A percentile compares a stretch with the other conserved stretches of the same genome.
These are phyloP conservation scores for Lumbricus terrestris DNA, from an alignment of 2,888 invertebrate genomes.

Conservation along the genomic window DNA sequence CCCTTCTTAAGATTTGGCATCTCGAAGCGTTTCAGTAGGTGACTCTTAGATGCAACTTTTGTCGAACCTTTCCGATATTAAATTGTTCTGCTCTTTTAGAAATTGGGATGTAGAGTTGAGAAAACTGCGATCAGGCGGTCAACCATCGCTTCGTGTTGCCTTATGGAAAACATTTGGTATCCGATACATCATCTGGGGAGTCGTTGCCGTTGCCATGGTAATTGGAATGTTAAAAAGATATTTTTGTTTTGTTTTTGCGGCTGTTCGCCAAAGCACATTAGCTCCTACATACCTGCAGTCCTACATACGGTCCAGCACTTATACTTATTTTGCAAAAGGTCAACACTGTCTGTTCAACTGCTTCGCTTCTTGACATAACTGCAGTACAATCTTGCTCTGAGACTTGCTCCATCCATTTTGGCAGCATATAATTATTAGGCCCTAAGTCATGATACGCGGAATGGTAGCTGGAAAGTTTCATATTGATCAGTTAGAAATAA, in stretches of 20 bases:
- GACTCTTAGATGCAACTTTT: background rate
- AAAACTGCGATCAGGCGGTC: slow-evolving; percentile 63
- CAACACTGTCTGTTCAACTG: no score
- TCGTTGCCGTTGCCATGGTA: slow-evolving; percentile 60
- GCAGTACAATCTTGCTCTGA: no score
- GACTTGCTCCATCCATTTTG: no score
- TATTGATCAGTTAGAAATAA: no score
- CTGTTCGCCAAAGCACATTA: no score
- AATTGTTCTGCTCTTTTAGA: slow-evolving; percentile 50
- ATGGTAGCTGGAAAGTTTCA: no score
- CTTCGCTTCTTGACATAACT: no score
- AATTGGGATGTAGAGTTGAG: slow-evolving; percentile 67
- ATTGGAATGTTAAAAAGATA: slow-evolving; percentile 21
- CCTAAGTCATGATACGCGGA: no score
- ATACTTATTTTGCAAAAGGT: no score
- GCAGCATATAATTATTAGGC: no score
- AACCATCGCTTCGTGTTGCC: slow-evolving; percentile 62
- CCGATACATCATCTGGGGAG: slow-evolving; percentile 60
- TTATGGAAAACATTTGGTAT: slow-evolving; percentile 61
- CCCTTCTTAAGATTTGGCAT: background rate
- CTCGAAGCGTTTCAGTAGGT: background rate
- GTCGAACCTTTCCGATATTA: background rate
- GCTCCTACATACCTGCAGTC: no score
- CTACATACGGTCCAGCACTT: no score
- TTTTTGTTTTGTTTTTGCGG: background rate